phyloP scores from a whole-genome alignment of 2,888 invertebrate genomes.

The Labia minor region DNA sequence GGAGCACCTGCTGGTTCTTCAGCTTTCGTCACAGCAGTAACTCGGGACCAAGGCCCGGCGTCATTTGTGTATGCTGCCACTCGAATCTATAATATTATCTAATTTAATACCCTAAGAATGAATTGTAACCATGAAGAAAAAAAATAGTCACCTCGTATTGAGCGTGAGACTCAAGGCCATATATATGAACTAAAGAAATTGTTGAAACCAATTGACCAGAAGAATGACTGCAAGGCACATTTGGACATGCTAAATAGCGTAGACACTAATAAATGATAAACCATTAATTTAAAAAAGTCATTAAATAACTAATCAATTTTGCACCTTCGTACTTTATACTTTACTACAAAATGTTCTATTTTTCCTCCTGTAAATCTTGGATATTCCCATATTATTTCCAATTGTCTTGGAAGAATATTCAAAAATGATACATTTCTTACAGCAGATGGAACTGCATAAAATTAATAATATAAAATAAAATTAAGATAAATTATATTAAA shows the following conservation, averaged over 20 bases:
- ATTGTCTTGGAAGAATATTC: constrained; percentile 22
- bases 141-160: constrained; percentile 24
- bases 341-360: constrained; percentile 23
- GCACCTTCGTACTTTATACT: constrained; percentile 23
- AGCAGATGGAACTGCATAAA: constrained; percentile 23
- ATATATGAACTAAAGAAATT: constrained; percentile 22
- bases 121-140: not conserved
- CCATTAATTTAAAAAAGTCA: no score
- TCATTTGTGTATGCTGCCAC: constrained; percentile 27
- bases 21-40: constrained; percentile 23
- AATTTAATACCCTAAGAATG: no score
- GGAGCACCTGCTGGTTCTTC: constrained; percentile 28
- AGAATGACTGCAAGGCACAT: constrained; percentile 25
- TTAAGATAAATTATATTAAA: not conserved
- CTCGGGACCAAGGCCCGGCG: constrained; percentile 25
- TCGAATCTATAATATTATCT: constrained; percentile 22
- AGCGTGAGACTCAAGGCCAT: constrained; percentile 26
- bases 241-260: constrained; percentile 26
- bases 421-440: constrained; percentile 24
- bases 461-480: not conserved
- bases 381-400: constrained; percentile 25
- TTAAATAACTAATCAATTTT: no score
- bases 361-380: constrained; percentile 24
- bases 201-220: constrained; percentile 24
- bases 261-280: constrained; percentile 25